Base-by-base conservation (phyloP, 1,140 invertebrate genomes). In the Phymastichus coffea region DNA sequence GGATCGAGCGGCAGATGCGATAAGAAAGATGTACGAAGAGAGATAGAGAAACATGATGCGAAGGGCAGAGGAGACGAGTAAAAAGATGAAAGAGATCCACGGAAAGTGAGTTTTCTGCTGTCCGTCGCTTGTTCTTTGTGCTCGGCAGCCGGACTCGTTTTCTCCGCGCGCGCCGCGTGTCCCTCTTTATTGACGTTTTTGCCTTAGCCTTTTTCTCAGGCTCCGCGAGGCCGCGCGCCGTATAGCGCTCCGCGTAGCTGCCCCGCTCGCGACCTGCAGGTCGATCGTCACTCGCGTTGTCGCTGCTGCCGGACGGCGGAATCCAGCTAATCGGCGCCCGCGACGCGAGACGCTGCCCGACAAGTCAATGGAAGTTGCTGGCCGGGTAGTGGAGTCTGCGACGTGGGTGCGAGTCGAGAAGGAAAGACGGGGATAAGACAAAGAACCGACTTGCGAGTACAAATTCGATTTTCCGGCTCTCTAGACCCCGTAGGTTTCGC, bases 21-120 rank as follows among this genome's bases (percentile, higher is more conserved):
- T 57, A 47, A 47, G 54, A 57, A 48, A 38, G 54, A 48, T 48
- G 54, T 47, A 48, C 22, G 43, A 47, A 37, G 43, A 40, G 54
- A 57, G 44, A 57, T 48, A 56, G 41, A 22, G 53, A 46, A 56
- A 46, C 19, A 25, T 46, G 20, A 46, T 56, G 30, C 38, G 43
- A 57, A 57, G 54, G 30, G 43, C 33, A 57, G 37, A 40, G 17
- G 38, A n/a, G 40, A 54, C 51, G 46, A 58, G 48, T 49, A 64
- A 57, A 59, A 64, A 65, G 53, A 63, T 38, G 47, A 58, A 37
- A 30, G 33, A 41, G 60, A 67, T 64, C 35, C 57, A 58, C 59
- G 67, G 70, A 73, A 71, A 72, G 66, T 66, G 61, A 74, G 64
- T 72, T 73, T 74, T 61, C 68, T 62, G 54, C 46, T 19, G 37